Percentiles rank a stretch among this genome's conserved stretches.
These are phyloP conservation scores for Galbula dea DNA, from an alignment of 2,113 vertebrate genomes.

Conservation along the genomic window DNA sequence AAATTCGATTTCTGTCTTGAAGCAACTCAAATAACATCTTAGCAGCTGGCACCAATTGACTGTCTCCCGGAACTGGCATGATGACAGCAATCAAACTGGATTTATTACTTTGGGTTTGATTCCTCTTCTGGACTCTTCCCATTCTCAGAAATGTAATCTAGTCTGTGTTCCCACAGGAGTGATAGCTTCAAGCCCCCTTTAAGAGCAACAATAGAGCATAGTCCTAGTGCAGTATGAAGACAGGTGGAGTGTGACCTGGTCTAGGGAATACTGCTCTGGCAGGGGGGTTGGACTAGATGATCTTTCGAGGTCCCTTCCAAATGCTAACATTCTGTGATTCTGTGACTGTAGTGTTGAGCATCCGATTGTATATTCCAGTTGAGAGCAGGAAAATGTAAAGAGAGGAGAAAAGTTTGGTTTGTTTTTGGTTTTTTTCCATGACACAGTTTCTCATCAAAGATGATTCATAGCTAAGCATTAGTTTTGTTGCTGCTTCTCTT, in stretches of 20 bases:
- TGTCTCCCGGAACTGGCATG: conserved; percentile 45
- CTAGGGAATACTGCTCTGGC: too few species aligned
- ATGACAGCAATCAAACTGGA: conserved; percentile 63
- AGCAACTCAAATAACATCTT: conserved; percentile 12
- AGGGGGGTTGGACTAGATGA: too few species aligned
- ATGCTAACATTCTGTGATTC: too few species aligned
- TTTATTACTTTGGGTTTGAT: conserved; percentile 58
- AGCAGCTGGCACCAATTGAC: conserved; percentile 60
- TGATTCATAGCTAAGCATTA: not conserved
- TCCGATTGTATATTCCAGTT: not conserved
- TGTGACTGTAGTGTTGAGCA: not conserved
- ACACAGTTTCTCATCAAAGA: not conserved
- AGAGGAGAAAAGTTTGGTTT: not conserved
- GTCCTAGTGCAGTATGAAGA: not conserved
- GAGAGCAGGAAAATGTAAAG: not conserved
- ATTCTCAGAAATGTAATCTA: conserved; percentile 58
- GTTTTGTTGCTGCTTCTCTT: not conserved
- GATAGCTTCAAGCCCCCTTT: not conserved
- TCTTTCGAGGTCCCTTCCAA: too few species aligned
- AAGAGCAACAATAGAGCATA: not conserved
- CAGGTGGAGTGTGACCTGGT: too few species aligned
- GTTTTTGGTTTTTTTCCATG: not conserved
- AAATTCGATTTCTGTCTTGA: conserved; percentile 46
- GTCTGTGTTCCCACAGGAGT: conserved; percentile 24
- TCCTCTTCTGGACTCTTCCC: conserved; percentile 44